These are phyloP conservation scores for Reticulitermes lucifugus DNA, from an alignment of 2,888 invertebrate species.

Conservation along the genomic window DNA sequence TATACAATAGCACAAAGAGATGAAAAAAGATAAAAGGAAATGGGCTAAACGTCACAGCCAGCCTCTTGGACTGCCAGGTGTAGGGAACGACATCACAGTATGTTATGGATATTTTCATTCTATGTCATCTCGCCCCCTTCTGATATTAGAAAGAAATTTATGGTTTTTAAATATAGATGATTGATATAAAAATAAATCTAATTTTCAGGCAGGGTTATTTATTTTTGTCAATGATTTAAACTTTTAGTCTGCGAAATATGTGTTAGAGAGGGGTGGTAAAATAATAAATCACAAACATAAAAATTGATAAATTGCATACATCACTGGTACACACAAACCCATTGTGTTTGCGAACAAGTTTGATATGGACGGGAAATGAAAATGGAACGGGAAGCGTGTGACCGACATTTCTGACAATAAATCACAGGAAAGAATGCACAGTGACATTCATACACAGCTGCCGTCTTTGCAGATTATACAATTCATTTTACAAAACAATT, in stretches of 20 bases:
- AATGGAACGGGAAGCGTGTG: not conserved
- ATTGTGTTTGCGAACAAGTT: not conserved
- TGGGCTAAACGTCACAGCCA: not conserved
- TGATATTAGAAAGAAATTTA: conserved; percentile 31
- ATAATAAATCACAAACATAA: conserved; percentile 39
- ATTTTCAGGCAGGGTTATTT: conserved; percentile 26
- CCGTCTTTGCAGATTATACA: not conserved
- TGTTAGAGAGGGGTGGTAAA: conserved; percentile 5
- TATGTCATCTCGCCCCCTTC: not conserved
- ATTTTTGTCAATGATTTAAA: conserved; percentile 34
- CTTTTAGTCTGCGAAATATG: conserved; percentile 23
- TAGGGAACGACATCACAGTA: not conserved
- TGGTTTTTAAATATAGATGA: conserved; percentile 25
- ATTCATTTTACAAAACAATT: not conserved
- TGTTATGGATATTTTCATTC: conserved; percentile 2
- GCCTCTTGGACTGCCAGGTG: not conserved
- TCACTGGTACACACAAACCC: not conserved
- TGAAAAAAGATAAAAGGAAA: not conserved
- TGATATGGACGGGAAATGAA: not conserved
- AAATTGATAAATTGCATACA: conserved; percentile 34
- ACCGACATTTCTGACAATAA: conserved; percentile 17
- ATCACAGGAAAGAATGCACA: conserved; percentile 4
- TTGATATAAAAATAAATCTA: conserved; percentile 37
- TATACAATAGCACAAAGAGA: too few relatives aligned
- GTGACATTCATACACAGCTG: not conserved